Evolutionary conservation across 2,113 vertebrate species (phyloP), one percentile per base, ranked within the genome.

Genomic region (Heliornis fulica): DNA sequence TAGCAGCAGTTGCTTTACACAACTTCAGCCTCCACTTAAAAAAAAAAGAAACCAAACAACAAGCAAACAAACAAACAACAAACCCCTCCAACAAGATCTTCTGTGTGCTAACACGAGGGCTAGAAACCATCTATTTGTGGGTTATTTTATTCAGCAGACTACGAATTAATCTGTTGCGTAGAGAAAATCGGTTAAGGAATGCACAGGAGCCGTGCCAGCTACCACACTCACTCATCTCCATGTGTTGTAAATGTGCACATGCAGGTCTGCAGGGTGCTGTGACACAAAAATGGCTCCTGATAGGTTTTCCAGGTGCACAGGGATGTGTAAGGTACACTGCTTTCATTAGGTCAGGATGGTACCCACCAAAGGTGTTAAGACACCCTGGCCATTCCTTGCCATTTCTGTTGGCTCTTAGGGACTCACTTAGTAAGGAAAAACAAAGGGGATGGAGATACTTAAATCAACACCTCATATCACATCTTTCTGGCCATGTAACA

Each of bases 111-210:
- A 74, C 60, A 5, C 2, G 25, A 46, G 25, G 12, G 10, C 59
- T 95, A 72, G 46, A 83, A 95, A 36, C 38, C 54, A 63, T 75
- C 15, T 70, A 34, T 57, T 86, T 93, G 32, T 72, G 38, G 31
- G 51, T 50, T 80, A 46, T 81, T 88, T 79, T 87, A 13, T 85
- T 81, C 46, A 61, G 23, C 17, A 94, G 65, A 54, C 48, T 16
- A 48, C 28, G 21, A 91, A 76, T 79, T 93, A 59, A 83, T 85
- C 87, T 60, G 16, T 70, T 72, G 34, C 20, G 80, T 74, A n/a
- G 13, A 74, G 59, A 91, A 92, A 76, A 60, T 32, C 29, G 64
- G 59, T 28, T 64, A 60, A 61, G 31, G 87, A 91, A 69, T 25
- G 28, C 25, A 31, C 14, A 82, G 82, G 87, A 82, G 11, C 10